Base-by-base conservation (phyloP, 2,113 vertebrate genomes). In the Otis tarda region DNA sequence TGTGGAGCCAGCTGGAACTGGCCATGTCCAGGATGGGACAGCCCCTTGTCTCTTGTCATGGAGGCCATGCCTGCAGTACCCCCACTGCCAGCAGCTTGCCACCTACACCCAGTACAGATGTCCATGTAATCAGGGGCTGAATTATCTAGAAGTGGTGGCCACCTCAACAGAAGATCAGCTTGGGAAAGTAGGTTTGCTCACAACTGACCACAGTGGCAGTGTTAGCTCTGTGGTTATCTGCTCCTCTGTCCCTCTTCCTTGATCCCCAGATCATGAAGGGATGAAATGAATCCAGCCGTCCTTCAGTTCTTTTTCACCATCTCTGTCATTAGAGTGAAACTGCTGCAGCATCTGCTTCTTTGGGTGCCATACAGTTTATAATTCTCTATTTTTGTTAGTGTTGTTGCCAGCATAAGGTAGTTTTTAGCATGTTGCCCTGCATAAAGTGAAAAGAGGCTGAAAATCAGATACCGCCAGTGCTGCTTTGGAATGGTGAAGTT, bases 341-440 rank as follows among this genome's bases (percentile, higher is more conserved):
- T 7, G 6, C 31, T 88, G 77, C 12, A 87, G 33, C 30, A 45
- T 57, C 14, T 55, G 52, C 27, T 30, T 28, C 15, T 27, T 83
- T 76, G 53, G 3, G 25, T 77, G 30, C 35, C 33, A 20, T 17
- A 18, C 4, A 33, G 11, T 64, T 68, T 84, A 22, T 18, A 69
- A 27, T 52, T 52, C 25, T 60, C 31, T 64, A 7, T 4, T 70
- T 60, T 65, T 67, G 20, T 61, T 71, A 25, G 6, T 41, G 19
- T 14, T 63, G 35, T 53, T 67, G 57, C 53, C 23, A 64, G 57
- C 30, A 37, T 70, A 63, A 87, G 18, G 37, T 49, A 67, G 6
- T 15, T 68, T 68, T 64, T 37, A 73, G 41, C 6, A 3, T 0
- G 0, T 50, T 90, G 22, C 37, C 17, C 4, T 55, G 13, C 55